Base-by-base conservation (phyloP, 2,797 vertebrate genomes). In the Dicrostonyx torquatus region DNA sequence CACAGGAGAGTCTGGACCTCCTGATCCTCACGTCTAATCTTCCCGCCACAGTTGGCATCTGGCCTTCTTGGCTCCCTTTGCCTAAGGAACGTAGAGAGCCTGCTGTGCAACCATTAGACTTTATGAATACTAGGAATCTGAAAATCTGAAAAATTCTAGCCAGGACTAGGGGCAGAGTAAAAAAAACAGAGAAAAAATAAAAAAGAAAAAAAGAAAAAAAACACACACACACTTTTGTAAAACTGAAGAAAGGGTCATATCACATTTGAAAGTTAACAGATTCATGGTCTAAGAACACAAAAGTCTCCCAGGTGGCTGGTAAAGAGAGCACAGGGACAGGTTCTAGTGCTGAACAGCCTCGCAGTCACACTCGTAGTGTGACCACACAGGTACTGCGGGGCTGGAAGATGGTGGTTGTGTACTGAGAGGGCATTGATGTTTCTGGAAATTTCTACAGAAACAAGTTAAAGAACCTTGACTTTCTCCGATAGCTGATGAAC, bases 201-300 rank as follows among this genome's bases (percentile, higher is more conserved):
- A n/a, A 82, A 85, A 34, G 29, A 29, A 5, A 34, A 82, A 85
- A 34, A 62, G 12, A 5, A 34, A 6, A 11, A 6, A 48, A 6
- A 10, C 48, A 50, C 50, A 50, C 50, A 50, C 50, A 50, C 50
- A 50, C 50, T 14, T 84, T 40, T 62, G 22, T 87, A 90, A 87
- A n/a, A 87, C 85, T 88, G 87, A 78, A 60, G 13, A 90, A 91
- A 50, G 6, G 1, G 20, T 66, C 1, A 10, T 55, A 83, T n/a
- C n/a, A 31, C 80, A 75, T 90, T 83, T 82, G 60, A 95, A 79
- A n/a, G 14, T 17, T 79, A 87, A 85, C 14, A 14, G 92, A 95
- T 76, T 20, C 14, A 90, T 66, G 2, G 22, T 37, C 12, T 88
- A 92, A 90, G 45, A 94, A 77, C 20, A 89, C 34, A 94, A 82